phyloP scores from a whole-genome alignment of 2,797 vertebrate genomes.

The Rousettus madagascariensis region DNA sequence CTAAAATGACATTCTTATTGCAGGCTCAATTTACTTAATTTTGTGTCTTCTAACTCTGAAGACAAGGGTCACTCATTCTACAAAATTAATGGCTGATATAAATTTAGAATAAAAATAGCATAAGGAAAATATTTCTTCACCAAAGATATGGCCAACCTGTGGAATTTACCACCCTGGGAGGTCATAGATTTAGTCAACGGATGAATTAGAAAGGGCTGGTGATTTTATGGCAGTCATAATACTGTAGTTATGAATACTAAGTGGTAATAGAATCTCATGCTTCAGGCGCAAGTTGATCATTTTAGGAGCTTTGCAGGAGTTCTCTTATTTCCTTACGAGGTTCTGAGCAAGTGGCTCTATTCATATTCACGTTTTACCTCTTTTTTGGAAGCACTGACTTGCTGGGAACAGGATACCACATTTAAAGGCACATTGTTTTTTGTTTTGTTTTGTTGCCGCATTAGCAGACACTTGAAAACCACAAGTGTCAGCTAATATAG shows the following conservation, averaged over 20 bases:
- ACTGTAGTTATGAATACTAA: not conserved
- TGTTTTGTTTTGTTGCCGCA: not conserved
- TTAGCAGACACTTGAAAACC: not conserved
- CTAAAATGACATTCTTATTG: slow-evolving; percentile 49
- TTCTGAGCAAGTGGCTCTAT: not conserved
- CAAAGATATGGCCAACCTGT: slow-evolving; percentile 28
- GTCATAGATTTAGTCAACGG: not conserved
- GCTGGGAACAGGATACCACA: not conserved
- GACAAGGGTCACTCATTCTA: slow-evolving; percentile 51
- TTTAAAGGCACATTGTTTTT: not conserved
- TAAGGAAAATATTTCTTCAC: slow-evolving; percentile 51
- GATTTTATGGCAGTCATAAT: slow-evolving; percentile 50
- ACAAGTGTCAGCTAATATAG: not conserved
- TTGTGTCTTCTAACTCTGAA: slow-evolving; percentile 60
- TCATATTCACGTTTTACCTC: slow-evolving; percentile 22
- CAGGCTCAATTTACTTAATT: slow-evolving; percentile 45
- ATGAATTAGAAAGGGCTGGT: slow-evolving; percentile 49
- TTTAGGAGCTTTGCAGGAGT: not conserved
- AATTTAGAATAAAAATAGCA: slow-evolving; percentile 55
- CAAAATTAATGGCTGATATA: slow-evolving; percentile 59
- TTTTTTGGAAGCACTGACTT: not conserved
- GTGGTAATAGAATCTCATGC: slow-evolving; percentile 16
- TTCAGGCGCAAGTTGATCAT: not conserved
- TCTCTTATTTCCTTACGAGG: not conserved
- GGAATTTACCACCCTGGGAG: not conserved